These are phyloP conservation scores for Psilopogon haemacephalus DNA, from an alignment of 2,113 vertebrate genomes.

Conservation along the genomic window DNA sequence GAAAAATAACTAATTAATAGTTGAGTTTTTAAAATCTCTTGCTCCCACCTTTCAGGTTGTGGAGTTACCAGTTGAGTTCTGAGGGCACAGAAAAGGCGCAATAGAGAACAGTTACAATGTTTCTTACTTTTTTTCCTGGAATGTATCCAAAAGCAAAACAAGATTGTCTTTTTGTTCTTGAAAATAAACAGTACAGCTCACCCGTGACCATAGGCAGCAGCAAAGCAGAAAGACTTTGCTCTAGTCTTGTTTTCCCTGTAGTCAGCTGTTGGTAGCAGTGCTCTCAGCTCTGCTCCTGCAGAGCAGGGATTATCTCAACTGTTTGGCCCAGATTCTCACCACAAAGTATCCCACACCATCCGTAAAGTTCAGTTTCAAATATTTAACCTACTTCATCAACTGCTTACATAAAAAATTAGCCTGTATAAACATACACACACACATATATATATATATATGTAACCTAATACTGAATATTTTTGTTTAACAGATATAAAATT, in stretches of 20 bases:
- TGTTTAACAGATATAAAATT: background rate
- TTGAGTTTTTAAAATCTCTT: background rate
- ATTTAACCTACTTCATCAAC: fast-evolving
- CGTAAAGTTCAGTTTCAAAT: background rate
- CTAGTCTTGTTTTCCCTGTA: background rate
- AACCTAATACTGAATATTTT: background rate
- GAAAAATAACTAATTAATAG: background rate
- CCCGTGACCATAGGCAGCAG: background rate
- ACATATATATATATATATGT: background rate
- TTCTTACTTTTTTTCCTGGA: background rate
- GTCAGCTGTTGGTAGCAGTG: background rate
- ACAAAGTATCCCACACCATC: background rate
- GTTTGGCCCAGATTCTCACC: background rate
- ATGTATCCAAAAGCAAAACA: background rate
- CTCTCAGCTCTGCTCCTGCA: background rate
- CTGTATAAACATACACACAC: background rate
- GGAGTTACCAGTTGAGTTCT: background rate
- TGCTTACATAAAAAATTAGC: background rate
- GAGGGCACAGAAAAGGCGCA: background rate
- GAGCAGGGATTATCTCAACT: background rate
- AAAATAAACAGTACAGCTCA: background rate
- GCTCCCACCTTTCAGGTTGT: background rate
- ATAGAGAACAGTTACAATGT: background rate
- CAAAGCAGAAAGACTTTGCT: background rate
- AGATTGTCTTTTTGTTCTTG: background rate